Base-by-base conservation (phyloP, 2,888 invertebrate genomes). In the Syritta pipiens region DNA sequence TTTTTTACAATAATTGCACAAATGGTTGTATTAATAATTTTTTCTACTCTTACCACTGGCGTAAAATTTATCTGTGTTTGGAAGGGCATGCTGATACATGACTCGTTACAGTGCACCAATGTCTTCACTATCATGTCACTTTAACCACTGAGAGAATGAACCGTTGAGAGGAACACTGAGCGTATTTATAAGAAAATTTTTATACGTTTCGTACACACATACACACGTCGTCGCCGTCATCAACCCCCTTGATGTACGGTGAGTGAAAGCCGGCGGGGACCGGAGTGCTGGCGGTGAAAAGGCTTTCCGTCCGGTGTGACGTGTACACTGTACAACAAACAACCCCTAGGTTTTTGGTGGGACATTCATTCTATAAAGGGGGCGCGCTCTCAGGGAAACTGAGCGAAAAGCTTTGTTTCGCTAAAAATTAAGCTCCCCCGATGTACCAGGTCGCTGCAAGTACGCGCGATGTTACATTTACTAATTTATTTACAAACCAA, bases 51-150 rank as follows among this genome's bases (percentile, higher is more conserved):
- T 86, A 89, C 88, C 88, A 84, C 88, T 86, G 85, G 86, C 85
- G 86, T 86, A 84, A 86, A 88, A 86, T 86, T 87, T 84, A 86
- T 86, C 85, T 88, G 88, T 86, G 88, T 86, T 88, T 86, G 88
- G 86, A 87, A 87, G 88, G 88, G 86, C 88, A 89, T 89, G 88
- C 87, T 89, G 88, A 89, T 88, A 89, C 88, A 89, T 89, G 88
- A 88, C 88, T 88, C 87, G 86, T 84, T 85, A 86, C 86, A 86
- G 85, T 87, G 85, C 85, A 85, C 86, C 86, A 86, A 86, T 87
- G 85, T 87, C 86, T 87, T 87, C 87, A 88, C 88, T 88, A 86
- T 88, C 88, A 89, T 89, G 88, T 88, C 88, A 89, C 88, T 88
- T 88, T 85, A 87, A 88, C 86, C 86, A 88, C 88, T 89, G 86